Base-by-base conservation (phyloP, 2,113 vertebrate genomes). In the Pluvialis apricaria region DNA sequence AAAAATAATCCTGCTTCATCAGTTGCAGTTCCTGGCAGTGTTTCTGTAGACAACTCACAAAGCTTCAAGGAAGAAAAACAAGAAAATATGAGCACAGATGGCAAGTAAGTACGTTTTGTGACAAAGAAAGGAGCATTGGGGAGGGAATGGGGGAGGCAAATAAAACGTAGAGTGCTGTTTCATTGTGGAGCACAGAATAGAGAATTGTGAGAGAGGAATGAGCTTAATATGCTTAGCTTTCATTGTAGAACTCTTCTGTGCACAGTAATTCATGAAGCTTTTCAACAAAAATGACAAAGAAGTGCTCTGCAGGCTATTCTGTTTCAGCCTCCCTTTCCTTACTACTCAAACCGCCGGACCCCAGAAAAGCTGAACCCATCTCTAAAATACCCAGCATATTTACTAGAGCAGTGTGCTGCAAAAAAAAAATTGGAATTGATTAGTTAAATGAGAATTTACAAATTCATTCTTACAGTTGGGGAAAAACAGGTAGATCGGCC, bases 81-180 rank as follows among this genome's bases (percentile, higher is more conserved):
- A 93, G 96, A 97, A 96, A 92, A 96, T 96, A 96, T 75, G 92
- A 97, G 89, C 88, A 95, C 97, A 97, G 96, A 98, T 96, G 97
- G 93, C 95, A 97, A 97, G 98, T 98, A 98, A 98, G 98, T 98
- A 96, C 83, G 87, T 81, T 90, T 42, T 84, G 72, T 96, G 92
- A 97, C 87, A 96, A 94, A 96, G 77, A 88, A 96, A 86, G 94
- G 78, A 96, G 96, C 84, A 82, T 1, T 96, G 85, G 79, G 68
- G 72, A 91, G 45, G 84, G 72, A 92, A 90, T 86, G 83, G 89
- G 79, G 90, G 93, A 87, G 86, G 94, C 75, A 96, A 83, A 94
- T 86, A 84, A 94, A 92, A 90, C 1, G 9, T 65, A 80, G 86
- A 94, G 66, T 90, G 83, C 84, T 92, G 64, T 69, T 87, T 88